Evolutionary conservation across 2,888 invertebrate species (phyloP).

Genomic region (Drosophila eohydei): DNA sequence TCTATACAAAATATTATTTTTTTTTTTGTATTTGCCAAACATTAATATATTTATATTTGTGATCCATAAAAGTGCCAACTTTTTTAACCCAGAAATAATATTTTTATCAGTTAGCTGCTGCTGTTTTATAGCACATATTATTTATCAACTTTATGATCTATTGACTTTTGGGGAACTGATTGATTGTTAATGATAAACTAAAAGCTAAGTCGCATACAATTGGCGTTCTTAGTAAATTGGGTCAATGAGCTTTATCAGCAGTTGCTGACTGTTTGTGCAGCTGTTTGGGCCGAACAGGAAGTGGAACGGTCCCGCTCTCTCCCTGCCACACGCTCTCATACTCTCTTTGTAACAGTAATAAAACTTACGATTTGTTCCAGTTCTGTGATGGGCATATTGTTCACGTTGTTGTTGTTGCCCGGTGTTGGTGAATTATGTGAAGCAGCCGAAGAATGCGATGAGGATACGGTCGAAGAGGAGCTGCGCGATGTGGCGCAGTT

Average conservation of each 20-base stretch:
- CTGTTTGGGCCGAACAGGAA: conserved; percentile 63
- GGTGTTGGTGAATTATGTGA: conserved; percentile 83
- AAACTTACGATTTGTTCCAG: conserved; percentile 89
- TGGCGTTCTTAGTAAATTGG: conserved; percentile 55
- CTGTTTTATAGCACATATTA: conserved; percentile 33
- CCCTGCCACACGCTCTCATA: neutral
- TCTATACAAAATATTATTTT: neutral
- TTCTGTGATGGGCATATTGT: conserved; percentile 88
- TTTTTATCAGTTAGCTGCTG: conserved; percentile 45
- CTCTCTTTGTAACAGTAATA: neutral
- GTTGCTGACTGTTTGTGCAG: conserved; percentile 61
- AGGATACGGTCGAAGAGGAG: conserved; percentile 85
- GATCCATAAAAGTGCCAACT: conserved; percentile 28
- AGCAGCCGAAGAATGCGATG: conserved; percentile 76
- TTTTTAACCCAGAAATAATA: conserved; percentile 52
- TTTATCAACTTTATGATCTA: conserved; percentile 31
- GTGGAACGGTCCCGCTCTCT: conserved; percentile 9
- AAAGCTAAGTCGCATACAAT: conserved; percentile 45
- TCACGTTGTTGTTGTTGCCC: conserved; percentile 81
- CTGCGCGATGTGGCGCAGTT: conserved; percentile 86
- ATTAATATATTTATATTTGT: conserved; percentile 1
- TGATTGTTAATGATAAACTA: conserved; percentile 59
- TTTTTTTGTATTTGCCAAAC: neutral
- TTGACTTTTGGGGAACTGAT: conserved; percentile 61
- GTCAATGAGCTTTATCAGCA: conserved; percentile 70